Conservation (phyloP, 2,113 vertebrate genomes). For the Mirounga angustirostris region DNA sequence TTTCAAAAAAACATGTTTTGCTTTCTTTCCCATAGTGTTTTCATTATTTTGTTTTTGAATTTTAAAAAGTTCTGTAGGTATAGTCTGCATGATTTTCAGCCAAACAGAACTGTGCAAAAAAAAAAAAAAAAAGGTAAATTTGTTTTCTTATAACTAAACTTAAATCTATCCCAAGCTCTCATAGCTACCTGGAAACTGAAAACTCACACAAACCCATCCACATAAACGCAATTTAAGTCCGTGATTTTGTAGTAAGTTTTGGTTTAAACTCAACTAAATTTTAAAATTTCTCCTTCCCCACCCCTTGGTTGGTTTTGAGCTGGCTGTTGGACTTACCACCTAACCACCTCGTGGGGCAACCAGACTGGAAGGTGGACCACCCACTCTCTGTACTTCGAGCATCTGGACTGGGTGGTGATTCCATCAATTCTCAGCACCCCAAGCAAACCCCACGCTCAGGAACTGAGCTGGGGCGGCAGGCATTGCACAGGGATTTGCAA, state of each 20-base stretch:
- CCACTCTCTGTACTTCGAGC: background rate
- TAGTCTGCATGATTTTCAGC: background rate
- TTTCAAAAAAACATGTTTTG: slow-evolving; percentile 20
- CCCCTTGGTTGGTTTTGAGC: background rate
- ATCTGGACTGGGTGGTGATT: background rate
- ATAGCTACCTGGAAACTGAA: background rate
- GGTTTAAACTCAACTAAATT: background rate
- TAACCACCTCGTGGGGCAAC: background rate
- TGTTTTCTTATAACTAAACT: slow-evolving; percentile 18
- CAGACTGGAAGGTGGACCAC: background rate
- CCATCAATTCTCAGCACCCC: background rate
- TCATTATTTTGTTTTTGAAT: slow-evolving; percentile 58
- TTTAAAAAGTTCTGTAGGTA: background rate
- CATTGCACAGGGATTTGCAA: background rate
- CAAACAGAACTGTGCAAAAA: background rate
- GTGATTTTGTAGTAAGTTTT: background rate
- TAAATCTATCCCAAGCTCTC: background rate
- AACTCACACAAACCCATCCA: background rate
- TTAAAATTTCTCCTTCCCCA: background rate
- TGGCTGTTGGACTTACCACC: background rate
- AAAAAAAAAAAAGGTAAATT: background rate
- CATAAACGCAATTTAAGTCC: background rate
- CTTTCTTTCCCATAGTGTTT: slow-evolving; percentile 41
- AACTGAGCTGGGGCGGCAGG: background rate
- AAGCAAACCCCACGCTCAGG: background rate